These are phyloP conservation scores for Neopipo cinnamomea DNA, from an alignment of 2,113 vertebrate genomes.

Conservation along the genomic window DNA sequence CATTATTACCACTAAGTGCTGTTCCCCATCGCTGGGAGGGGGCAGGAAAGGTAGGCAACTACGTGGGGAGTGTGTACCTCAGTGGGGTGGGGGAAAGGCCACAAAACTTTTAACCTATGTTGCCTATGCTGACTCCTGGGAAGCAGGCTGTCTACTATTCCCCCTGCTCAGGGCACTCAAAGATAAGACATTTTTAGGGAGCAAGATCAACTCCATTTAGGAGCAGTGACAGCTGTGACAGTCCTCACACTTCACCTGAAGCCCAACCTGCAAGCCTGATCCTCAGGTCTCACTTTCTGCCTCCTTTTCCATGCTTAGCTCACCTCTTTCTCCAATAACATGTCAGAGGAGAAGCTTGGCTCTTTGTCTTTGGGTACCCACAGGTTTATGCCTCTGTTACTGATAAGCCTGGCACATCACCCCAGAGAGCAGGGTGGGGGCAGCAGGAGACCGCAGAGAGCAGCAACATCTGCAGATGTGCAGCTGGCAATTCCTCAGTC, in stretches of 20 bases:
- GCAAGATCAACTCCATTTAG: neutral
- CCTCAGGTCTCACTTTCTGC: neutral
- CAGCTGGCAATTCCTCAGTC: neutral
- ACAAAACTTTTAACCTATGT: fast-evolving
- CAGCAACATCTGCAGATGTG: neutral
- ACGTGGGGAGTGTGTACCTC: neutral
- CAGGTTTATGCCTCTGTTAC: neutral
- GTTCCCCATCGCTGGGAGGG: neutral
- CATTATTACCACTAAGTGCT: neutral
- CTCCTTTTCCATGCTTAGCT: neutral
- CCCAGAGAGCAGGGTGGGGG: fast-evolving
- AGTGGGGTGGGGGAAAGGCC: fast-evolving
- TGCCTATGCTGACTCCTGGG: neutral
- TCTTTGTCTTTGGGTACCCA: neutral
- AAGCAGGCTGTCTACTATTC: neutral
- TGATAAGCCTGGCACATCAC: neutral
- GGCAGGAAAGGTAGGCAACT: neutral
- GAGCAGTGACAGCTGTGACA: neutral
- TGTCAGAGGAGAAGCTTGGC: neutral
- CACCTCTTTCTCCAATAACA: neutral
- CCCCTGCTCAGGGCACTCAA: neutral
- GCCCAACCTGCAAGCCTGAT: neutral
- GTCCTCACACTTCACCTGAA: neutral
- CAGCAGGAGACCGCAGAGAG: neutral
- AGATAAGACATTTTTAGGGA: neutral